These are phyloP conservation scores for Neolamprologus ventralis DNA, from an alignment of 2,113 vertebrate genomes.

Conservation along the genomic window DNA sequence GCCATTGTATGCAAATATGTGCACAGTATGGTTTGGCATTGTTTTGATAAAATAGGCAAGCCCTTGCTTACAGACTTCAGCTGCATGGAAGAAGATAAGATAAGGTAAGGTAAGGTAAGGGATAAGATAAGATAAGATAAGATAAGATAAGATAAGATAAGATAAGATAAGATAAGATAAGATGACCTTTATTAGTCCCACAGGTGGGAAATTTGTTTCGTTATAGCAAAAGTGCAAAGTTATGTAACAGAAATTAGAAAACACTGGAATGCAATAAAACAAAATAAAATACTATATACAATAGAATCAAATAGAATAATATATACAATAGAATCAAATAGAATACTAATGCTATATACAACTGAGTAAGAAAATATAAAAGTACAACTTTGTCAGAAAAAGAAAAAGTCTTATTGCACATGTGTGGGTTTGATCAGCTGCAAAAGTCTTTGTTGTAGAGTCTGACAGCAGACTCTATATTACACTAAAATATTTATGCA, in stretches of 20 bases:
- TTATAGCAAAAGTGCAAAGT: neutral
- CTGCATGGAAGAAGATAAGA: neutral
- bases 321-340: neutral
- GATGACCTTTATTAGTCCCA: neutral
- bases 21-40: neutral
- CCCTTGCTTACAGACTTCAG: neutral
- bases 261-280: neutral
- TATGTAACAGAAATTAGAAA: neutral
- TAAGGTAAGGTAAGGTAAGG: neutral
- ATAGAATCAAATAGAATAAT: neutral
- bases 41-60: neutral
- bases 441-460: neutral
- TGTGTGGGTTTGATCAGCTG: neutral
- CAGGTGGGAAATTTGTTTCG: neutral
- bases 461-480: neutral
- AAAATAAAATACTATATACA: neutral
- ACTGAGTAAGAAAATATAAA: neutral
- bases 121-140: too few relatives aligned
- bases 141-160: too few relatives aligned
- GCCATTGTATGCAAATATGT: neutral
- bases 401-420: neutral
- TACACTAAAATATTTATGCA: neutral
- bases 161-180: accelerated
- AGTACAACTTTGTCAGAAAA: neutral
- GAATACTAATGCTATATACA: accelerated